Evolutionary conservation across 2,113 vertebrate genomes (phyloP).

Genomic region (Engraulis encrasicolus): DNA sequence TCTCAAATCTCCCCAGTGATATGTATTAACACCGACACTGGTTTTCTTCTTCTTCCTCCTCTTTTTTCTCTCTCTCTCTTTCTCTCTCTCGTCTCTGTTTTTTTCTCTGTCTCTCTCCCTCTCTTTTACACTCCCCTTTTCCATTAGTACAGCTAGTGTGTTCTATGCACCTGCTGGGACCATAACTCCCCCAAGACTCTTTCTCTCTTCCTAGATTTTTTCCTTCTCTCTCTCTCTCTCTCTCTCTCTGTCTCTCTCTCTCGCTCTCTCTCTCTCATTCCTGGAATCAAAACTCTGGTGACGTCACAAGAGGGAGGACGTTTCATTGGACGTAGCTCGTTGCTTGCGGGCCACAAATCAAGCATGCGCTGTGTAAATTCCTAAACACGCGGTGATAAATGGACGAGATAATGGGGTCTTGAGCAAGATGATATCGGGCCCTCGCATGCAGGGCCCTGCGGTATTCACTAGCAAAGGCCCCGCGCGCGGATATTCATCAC

Average conservation of each 20-base stretch:
- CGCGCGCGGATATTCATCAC: conserved; percentile 28
- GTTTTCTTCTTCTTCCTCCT: not conserved
- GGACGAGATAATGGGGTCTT: conserved; percentile 26
- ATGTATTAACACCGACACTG: not conserved
- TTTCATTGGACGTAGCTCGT: not conserved
- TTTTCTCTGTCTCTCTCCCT: not conserved
- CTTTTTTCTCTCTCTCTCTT: not conserved
- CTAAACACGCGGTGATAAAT: conserved; percentile 31
- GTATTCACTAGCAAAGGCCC: not conserved
- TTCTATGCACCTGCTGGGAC: not conserved
- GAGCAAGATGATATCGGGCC: conserved; percentile 31
- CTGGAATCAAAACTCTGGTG: not conserved
- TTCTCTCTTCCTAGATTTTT: too few species aligned
- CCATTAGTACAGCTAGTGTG: not conserved
- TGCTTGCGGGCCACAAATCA: conserved; percentile 30
- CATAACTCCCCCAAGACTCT: not conserved
- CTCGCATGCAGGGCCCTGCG: not conserved
- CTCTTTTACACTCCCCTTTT: not conserved
- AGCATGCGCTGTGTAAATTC: conserved; percentile 29
- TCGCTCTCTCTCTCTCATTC: not conserved
- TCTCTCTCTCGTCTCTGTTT: not conserved
- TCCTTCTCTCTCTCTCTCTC: not conserved
- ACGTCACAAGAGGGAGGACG: not conserved
- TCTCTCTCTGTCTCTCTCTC: not conserved
- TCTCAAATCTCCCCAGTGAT: conserved; percentile 18